phyloP scores from a whole-genome alignment of 2,797 vertebrate species.

The Anguilla obscura region DNA sequence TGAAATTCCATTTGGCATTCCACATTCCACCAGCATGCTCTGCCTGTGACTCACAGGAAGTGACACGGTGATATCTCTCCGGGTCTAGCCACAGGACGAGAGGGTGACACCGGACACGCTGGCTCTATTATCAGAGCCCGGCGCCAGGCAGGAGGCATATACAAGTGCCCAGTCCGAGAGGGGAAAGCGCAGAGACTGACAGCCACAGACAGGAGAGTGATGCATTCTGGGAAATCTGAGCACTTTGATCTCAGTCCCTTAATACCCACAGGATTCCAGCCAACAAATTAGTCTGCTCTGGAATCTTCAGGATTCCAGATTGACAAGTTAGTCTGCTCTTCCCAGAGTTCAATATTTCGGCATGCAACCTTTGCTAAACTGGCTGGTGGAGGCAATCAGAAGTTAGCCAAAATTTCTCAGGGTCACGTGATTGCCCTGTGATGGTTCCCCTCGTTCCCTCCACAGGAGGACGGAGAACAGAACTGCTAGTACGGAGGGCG shows the following conservation, averaged over 20 bases:
- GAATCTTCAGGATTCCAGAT: not conserved
- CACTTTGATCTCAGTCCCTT: not conserved
- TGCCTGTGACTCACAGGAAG: not conserved
- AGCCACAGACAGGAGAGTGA: not conserved
- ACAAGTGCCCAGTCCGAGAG: constrained; percentile 10
- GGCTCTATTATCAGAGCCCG: constrained; percentile 31
- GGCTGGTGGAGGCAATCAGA: not conserved
- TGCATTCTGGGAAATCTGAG: constrained; percentile 17
- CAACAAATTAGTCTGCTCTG: not conserved
- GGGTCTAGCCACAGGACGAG: constrained; percentile 18
- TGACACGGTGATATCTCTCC: not conserved
- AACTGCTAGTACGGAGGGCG: not conserved
- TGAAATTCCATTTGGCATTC: not conserved
- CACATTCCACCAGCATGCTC: constrained; percentile 2
- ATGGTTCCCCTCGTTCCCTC: not conserved
- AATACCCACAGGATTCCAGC: too few relatives aligned
- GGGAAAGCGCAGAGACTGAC: not conserved
- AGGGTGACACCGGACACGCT: constrained; percentile 32
- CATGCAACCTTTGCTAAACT: not conserved
- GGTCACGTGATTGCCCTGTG: not conserved
- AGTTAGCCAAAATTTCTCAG: not conserved
- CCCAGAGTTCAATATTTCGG: not conserved
- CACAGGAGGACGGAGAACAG: not conserved
- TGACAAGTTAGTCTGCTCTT: not conserved
- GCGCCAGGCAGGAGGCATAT: constrained; percentile 16